phyloP scores from a whole-genome alignment of 2,113 vertebrate species.

The Nerophis lumbriciformis region DNA sequence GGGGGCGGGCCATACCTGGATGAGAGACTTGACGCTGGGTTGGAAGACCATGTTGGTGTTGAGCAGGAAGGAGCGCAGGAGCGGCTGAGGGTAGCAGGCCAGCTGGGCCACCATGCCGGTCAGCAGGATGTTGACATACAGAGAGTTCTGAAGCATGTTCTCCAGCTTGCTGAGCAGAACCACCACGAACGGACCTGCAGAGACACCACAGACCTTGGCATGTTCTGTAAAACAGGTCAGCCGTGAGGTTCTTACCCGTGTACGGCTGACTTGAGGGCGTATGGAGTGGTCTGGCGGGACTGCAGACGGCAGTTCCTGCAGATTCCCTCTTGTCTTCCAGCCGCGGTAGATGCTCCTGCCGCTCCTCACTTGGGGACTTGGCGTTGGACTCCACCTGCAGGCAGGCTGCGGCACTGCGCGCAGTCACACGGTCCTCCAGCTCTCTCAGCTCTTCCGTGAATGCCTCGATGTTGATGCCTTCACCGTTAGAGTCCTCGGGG shows the following conservation, averaged over 20 bases:
- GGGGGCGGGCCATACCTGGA: conserved; percentile 76
- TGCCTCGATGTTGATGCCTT: conserved; percentile 79
- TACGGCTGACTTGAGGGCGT: conserved; percentile 81
- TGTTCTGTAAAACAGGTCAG: background rate
- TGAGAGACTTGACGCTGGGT: conserved; percentile 94
- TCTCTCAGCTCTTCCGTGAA: conserved; percentile 84
- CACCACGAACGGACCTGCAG: conserved; percentile 87
- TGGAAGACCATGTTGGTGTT: conserved; percentile 99
- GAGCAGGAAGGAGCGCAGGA: conserved; percentile 95
- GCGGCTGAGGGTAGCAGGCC: conserved; percentile 91
- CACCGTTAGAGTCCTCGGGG: conserved; percentile 58
- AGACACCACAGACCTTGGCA: background rate
- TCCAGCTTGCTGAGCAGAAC: conserved; percentile 92
- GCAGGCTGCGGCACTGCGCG: conserved; percentile 24
- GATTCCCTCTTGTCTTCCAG: conserved; percentile 57
- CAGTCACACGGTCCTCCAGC: conserved; percentile 79
- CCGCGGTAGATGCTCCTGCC: conserved; percentile 54
- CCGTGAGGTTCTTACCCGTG: conserved; percentile 63
- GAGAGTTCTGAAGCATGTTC: conserved; percentile 95
- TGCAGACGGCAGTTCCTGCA: conserved; percentile 54
- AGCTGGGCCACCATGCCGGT: conserved; percentile 92
- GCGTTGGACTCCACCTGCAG: conserved; percentile 29
- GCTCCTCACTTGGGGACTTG: conserved; percentile 24
- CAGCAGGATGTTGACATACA: conserved; percentile 95
- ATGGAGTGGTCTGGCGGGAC: conserved; percentile 73